Evolutionary conservation across 1,140 invertebrate species (phyloP), one percentile per base, ranked within the genome.

Genomic region (Drosophila mayri): DNA sequence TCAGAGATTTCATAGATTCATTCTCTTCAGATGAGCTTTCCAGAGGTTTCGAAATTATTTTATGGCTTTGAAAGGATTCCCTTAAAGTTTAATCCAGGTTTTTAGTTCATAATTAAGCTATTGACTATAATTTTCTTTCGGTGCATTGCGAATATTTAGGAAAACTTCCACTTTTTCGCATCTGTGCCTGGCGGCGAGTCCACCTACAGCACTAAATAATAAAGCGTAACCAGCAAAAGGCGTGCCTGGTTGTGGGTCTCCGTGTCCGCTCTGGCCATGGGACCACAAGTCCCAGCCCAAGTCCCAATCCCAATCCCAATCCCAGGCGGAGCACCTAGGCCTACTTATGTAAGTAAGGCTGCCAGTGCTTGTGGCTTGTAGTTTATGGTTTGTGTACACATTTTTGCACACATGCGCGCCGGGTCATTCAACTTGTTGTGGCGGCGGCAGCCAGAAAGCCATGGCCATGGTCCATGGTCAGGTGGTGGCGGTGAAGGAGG

Each of bases 311-410:
- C 58, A 61, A 12, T 30, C 28, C 22, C 35, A 46, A 55, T 32
- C 62, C 44, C 30, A 55, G 70, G 40, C 68, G 44, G 62, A 65
- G 76, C 66, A 79, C 71, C 79, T 81, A 81, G 85, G 85, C 85
- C 84, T 87, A 87, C 84, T 87, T 87, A 90, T 87, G 81, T 85
- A 85, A 85, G 81, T 85, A 68, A 85, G 79, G 84, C 77, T 78
- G 74, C 74, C 64, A 74, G 68, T 73, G 84, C 73, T 80, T 74
- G 85, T 84, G 74, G 77, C 85, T 85, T 79, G 85, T 90, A 90
- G 88, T 90, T 90, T 90, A 90, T 90, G 85, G 85, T 90, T 90
- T 90, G 85, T 90, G 85, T 90, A 90, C 85, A 90, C 85, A 90
- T 90, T 90, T 90, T 90, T 90, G 85, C 85, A 90, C 85, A 90